Evolutionary conservation across 1,140 invertebrate species (phyloP).

Genomic region (Eriocheir sinensis): DNA sequence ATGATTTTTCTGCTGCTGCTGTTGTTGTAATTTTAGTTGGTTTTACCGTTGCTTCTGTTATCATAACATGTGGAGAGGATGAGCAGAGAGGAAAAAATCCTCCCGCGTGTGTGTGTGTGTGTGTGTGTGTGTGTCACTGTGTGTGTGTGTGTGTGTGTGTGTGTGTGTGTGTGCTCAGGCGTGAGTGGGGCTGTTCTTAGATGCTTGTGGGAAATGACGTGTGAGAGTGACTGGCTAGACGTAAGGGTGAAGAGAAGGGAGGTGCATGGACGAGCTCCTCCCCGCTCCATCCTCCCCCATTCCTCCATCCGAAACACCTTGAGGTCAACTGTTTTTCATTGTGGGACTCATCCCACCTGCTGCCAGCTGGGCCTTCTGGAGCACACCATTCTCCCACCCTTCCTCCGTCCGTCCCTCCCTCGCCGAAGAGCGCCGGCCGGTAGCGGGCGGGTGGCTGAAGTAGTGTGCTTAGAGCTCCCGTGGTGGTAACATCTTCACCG

Average conservation of each 20-base stretch:
- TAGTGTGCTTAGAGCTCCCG: background rate
- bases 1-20: too few species aligned
- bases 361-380: background rate
- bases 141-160: background rate
- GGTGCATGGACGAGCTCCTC: too few species aligned
- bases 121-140: background rate
- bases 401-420: background rate
- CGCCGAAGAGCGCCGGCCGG: background rate
- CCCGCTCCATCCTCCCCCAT: background rate
- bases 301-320: background rate
- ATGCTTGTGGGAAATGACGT: too few species aligned
- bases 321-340: background rate
- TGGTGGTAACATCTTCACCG: background rate
- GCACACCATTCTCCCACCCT: background rate
- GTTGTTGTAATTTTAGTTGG: background rate
- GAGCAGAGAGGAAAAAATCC: background rate
- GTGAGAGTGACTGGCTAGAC: background rate
- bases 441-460: background rate
- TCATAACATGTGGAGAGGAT: background rate
- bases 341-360: background rate
- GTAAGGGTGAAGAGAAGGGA: too few species aligned
- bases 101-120: background rate
- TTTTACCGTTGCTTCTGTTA: background rate
- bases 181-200: too few species aligned
- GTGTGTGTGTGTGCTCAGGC: background rate